Conservation (phyloP, 64 coral and sea anemone genomes). For the Porites lutea region DNA sequence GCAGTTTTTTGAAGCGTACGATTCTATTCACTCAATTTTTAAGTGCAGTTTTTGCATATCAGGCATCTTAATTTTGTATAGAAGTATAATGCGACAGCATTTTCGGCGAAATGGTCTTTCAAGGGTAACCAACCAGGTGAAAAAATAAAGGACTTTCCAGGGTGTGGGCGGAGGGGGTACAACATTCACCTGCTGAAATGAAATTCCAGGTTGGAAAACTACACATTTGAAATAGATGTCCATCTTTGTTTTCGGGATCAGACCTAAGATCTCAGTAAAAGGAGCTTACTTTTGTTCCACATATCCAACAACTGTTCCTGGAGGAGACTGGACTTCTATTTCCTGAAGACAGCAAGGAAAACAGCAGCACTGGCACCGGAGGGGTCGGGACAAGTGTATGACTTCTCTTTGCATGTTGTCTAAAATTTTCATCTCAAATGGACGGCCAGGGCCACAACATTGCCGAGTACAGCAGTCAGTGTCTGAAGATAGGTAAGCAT, state of each 20-base stretch:
- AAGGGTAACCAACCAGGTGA: too few relatives aligned
- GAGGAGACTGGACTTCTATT: constrained; percentile 89
- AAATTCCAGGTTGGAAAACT: too few relatives aligned
- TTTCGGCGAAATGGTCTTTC: too few relatives aligned
- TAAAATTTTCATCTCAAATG: constrained; percentile 90
- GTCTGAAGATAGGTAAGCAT: constrained; percentile 35
- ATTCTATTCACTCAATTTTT: too few relatives aligned
- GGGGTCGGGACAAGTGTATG: constrained; percentile 86
- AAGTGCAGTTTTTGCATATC: too few relatives aligned
- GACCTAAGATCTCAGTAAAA: neutral
- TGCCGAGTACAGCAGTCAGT: constrained; percentile 91
- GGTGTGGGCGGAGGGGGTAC: too few relatives aligned
- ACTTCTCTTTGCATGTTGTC: constrained; percentile 90
- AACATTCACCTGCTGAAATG: too few relatives aligned
- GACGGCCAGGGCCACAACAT: constrained; percentile 90
- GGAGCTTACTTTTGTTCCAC: constrained; percentile 83
- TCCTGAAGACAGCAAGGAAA: constrained; percentile 88
- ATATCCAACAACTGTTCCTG: constrained; percentile 84
- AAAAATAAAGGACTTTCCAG: too few relatives aligned
- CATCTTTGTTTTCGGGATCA: neutral
- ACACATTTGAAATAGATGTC: too few relatives aligned
- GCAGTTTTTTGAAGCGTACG: too few relatives aligned
- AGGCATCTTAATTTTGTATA: too few relatives aligned
- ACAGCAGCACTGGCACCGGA: constrained; percentile 82
- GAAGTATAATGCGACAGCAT: too few relatives aligned